Conservation (phyloP, 2,113 vertebrate genomes). For the Silurus meridionalis region DNA sequence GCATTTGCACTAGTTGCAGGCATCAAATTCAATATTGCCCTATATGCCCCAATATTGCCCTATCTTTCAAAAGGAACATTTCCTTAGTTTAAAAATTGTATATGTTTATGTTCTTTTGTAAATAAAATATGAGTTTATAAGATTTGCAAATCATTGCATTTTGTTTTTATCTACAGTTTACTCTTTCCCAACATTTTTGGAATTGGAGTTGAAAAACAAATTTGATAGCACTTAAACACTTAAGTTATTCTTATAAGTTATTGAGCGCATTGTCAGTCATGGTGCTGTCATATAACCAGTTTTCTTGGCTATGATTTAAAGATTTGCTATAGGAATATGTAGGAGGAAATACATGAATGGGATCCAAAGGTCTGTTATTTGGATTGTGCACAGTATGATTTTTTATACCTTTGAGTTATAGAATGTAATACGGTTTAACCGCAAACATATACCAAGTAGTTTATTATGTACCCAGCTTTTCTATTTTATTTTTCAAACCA, state of each 20-base stretch:
- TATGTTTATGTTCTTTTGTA: no score
- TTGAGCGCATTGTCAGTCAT: not conserved
- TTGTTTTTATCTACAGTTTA: no score
- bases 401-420: not conserved
- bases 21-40: no score
- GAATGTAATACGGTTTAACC: not conserved
- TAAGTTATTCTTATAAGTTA: not conserved
- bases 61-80: no score
- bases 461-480: not conserved
- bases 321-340: conserved; percentile 15
- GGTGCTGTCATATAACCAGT: not conserved
- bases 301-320: not conserved
- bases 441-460: not conserved
- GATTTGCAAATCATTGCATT: no score
- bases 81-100: no score
- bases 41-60: no score
- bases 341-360: conserved; percentile 18
- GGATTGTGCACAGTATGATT: conserved; percentile 7
- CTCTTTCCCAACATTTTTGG: no score
- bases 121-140: no score
- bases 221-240: no score
- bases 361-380: not conserved
- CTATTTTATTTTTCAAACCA: not conserved
- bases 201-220: no score
- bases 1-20: no score